Base-by-base conservation (phyloP, 2,888 invertebrate species). In the Nesidiocoris tenuis region DNA sequence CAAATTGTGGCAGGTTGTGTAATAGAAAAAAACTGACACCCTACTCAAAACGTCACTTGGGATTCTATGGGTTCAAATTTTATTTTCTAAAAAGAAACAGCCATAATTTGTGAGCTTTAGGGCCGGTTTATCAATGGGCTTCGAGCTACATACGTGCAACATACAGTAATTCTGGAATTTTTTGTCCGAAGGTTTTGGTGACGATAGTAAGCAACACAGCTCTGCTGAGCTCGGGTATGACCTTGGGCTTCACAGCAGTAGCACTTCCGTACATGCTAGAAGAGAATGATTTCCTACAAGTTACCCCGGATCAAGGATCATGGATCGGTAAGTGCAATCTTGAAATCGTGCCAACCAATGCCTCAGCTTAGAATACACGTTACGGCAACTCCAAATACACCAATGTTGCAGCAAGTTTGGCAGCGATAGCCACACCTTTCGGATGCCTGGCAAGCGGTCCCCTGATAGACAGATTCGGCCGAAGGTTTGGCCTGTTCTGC, bases 281-380 rank as follows among this genome's bases (percentile, higher is more conserved):
- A 17, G 76, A 74, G 2, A 78, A 78, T 57, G 77, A 77, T 61
- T 56, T 77, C 7, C 75, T 80, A 0, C 54, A 77, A 56, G 78
- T 80, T n/a, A 75, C 76, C 7, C 39, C 24, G 1, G 68, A 75
- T 16, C 67, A 80, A 66, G 78, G 77, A n/a, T 80, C 80, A 1
- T 80, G 80, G 80, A 79, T 80, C 63, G 80, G 80, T 80, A 71
- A 75, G 55, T n/a, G n/a, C n/a, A n/a, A n/a, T n/a, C n/a, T n/a
- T n/a, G n/a, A n/a, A n/a, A n/a, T n/a, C n/a, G 12, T 16, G 12
- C 12, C 9, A 7, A 16, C 17, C 61, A 59, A 12, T 17, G 17
- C 9, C 61, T 59, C 16, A 18, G 16, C 12, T 5, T 16, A 59
- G 12, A 59, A 17, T 59, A 17, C 12, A 17, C 17, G 17, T n/a